Base-by-base conservation (phyloP, 2,113 vertebrate species). In the Podarcis raffonei region DNA sequence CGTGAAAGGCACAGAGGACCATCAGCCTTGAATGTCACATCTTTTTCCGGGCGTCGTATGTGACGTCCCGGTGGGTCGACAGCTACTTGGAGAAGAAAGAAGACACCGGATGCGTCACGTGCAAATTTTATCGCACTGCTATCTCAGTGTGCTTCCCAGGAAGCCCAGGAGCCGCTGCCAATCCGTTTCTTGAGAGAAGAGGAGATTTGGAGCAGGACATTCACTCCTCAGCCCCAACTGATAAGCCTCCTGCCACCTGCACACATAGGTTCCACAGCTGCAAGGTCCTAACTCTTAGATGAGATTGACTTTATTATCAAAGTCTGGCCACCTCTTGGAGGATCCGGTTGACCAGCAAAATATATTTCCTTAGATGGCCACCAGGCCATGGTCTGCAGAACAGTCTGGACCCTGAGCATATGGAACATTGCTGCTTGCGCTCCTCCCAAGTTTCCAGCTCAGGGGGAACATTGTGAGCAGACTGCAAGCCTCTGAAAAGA, bases 401-500 rank as follows among this genome's bases (percentile, higher is more conserved):
- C 11, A 27, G 25, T n/a, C 30, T 30, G 27, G 69, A 11, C 27
- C 30, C n/a, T n/a, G 30, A 72, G 69, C n/a, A 72, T n/a, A 11
- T 30, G 12, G 32, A 32, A 6, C 32, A 37, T 37, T 20, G 32
- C 25, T 71, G 30, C 87, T 83, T 62, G 76, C 22, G 53, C 77
- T 78, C 65, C 62, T 62, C 59, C 18, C 48, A 30, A 92, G 84
- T 82, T 93, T 91, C 89, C 86, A 68, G 23, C 69, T 59, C 7
- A 82, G 3, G 39, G 15, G 85, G 87, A 91, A 62, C 65, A 71
- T 88, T 80, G 74, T 80, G 65, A 85, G 20, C 72, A 94, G 93
- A 90, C 85, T 81, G 89, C 3, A 89, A 86, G 23, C 85, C 82
- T 87, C n/a, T 86, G 86, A 93, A 91, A 39, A 86, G 7, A 86